These are phyloP conservation scores for Amphipoea oculea DNA, from an alignment of 2,888 invertebrate species.

Conservation along the genomic window DNA sequence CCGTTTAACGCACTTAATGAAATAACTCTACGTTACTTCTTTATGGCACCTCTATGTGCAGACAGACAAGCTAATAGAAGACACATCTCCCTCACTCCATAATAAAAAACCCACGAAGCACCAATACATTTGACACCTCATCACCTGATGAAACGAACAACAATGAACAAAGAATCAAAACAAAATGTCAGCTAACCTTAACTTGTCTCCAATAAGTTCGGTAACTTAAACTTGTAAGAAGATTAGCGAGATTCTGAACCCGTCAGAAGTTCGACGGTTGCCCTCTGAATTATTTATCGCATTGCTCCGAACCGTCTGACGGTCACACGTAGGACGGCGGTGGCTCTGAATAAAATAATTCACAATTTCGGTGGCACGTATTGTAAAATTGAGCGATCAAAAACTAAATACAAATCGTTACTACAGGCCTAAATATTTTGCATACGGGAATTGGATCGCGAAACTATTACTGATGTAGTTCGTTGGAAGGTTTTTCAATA, in stretches of 20 bases:
- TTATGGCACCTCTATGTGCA: neutral
- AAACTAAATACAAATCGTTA: constrained; percentile 21
- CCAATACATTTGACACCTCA: neutral
- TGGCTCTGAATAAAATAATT: constrained; percentile 55
- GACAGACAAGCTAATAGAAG: too few relatives aligned
- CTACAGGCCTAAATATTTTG: constrained; percentile 27
- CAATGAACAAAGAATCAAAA: constrained; percentile 46
- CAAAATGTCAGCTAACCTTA: constrained; percentile 36
- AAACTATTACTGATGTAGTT: constrained; percentile 24
- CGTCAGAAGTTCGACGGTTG: constrained; percentile 58
- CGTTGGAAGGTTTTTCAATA: neutral
- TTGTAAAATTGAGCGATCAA: constrained; percentile 5
- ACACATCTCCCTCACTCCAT: neutral
- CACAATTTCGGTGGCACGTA: constrained; percentile 30
- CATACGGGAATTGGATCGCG: constrained; percentile 32
- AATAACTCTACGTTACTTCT: neutral
- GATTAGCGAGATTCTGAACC: constrained; percentile 60
- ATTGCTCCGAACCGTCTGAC: constrained; percentile 41
- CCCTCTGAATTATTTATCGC: constrained; percentile 67
- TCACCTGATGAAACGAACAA: neutral
- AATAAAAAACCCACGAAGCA: neutral
- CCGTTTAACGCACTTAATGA: neutral
- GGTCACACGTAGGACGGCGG: constrained; percentile 31
- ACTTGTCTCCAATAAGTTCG: constrained; percentile 57
- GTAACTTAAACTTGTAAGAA: constrained; percentile 61